Percentiles rank a stretch among this genome's conserved stretches.
phyloP scores from a whole-genome alignment of 2,113 vertebrate genomes.

The Gallinago jamesoni region DNA sequence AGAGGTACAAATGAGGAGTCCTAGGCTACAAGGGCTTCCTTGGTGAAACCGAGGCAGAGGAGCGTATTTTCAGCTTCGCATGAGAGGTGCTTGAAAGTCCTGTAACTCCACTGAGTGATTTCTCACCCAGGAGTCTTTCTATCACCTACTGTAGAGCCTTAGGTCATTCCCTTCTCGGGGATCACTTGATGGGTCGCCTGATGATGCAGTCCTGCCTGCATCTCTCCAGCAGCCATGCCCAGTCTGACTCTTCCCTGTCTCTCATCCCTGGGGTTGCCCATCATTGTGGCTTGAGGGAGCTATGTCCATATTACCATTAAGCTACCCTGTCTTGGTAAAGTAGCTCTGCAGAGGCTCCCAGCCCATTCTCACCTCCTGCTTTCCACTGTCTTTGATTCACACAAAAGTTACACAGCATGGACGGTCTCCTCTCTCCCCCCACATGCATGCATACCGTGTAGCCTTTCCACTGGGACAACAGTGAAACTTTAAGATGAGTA shows the following conservation, averaged over 20 bases:
- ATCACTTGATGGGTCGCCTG: neutral
- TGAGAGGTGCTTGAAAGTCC: neutral
- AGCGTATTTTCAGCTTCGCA: neutral
- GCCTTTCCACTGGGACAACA: neutral
- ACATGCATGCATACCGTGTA: neutral
- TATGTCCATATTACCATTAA: neutral
- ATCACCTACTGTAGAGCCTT: neutral
- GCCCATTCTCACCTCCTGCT: neutral
- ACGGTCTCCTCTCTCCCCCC: fast-evolving
- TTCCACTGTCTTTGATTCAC: neutral
- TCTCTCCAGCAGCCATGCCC: neutral
- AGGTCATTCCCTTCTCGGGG: neutral
- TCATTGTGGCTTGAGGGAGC: neutral
- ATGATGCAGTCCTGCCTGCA: neutral
- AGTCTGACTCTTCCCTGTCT: neutral
- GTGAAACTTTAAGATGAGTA: neutral
- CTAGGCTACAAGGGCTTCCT: neutral
- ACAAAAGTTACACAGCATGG: neutral
- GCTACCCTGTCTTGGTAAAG: neutral
- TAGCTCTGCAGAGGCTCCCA: neutral
- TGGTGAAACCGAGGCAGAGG: neutral
- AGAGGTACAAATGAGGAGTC: neutral
- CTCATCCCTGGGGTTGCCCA: neutral
- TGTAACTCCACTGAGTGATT: neutral
- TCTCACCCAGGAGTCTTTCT: neutral